A percentile compares a stretch with the other conserved stretches of the same genome.
Evolutionary conservation across 2,113 vertebrate genomes (phyloP).

Genomic region (Myotis brandtii): DNA sequence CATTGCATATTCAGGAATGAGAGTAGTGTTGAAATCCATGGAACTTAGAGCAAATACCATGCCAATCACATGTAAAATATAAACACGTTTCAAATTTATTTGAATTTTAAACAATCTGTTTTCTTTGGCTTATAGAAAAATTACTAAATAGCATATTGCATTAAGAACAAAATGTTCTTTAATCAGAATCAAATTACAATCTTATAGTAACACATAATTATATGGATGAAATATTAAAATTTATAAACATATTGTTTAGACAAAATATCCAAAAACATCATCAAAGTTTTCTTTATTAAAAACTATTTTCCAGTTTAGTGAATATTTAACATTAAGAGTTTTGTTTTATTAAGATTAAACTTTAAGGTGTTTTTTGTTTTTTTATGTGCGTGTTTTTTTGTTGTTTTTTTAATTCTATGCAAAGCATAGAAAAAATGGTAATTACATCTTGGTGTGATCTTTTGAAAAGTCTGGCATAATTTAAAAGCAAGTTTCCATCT

Average conservation of each 20-base stretch:
- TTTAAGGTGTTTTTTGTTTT: neutral
- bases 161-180: conserved; percentile 66
- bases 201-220: conserved; percentile 29
- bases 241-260: conserved; percentile 1
- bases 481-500: conserved; percentile 49
- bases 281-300: conserved; percentile 52
- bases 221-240: conserved; percentile 27
- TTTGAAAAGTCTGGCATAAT: conserved; percentile 36
- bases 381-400: neutral
- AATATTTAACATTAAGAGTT: conserved; percentile 52
- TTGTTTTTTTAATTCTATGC: neutral
- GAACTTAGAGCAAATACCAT: conserved; percentile 5
- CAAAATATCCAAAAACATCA: conserved; percentile 6
- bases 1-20: neutral
- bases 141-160: conserved; percentile 54
- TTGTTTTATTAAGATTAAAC: conserved; percentile 51
- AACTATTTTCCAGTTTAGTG: conserved; percentile 48
- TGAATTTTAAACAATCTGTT: conserved; percentile 59
- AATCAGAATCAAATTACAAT: conserved; percentile 59
- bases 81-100: conserved; percentile 46
- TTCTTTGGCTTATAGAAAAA: conserved; percentile 61
- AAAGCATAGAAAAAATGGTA: neutral
- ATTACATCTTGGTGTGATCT: neutral
- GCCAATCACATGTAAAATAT: conserved; percentile 14
- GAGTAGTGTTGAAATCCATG: neutral